These are phyloP conservation scores for Coluber constrictor DNA, from an alignment of 2,797 vertebrate genomes.

Conservation along the genomic window DNA sequence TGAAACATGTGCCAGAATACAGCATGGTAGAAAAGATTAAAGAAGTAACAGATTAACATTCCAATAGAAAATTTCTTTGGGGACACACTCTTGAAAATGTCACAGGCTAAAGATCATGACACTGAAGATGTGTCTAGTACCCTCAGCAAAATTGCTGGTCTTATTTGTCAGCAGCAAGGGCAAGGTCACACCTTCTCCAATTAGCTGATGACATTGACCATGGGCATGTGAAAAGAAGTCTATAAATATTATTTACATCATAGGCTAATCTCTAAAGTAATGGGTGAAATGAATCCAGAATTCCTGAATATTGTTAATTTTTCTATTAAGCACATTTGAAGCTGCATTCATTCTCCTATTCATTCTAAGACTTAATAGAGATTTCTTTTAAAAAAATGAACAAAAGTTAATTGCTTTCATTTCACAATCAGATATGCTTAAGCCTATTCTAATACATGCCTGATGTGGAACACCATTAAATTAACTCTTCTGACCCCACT, in stretches of 20 bases:
- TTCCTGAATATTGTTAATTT: not conserved
- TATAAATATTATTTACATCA: conserved; percentile 45
- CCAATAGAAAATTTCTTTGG: conserved; percentile 69
- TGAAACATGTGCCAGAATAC: conserved; percentile 69
- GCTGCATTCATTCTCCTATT: not conserved
- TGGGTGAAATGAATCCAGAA: conserved; percentile 1
- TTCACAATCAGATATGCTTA: not conserved
- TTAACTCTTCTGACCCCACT: not conserved
- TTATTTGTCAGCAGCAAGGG: conserved; percentile 51
- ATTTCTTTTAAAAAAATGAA: not conserved
- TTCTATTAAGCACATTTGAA: not conserved
- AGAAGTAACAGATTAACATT: conserved; percentile 77
- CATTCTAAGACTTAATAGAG: not conserved
- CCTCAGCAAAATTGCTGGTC: conserved; percentile 62
- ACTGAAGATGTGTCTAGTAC: conserved; percentile 66
- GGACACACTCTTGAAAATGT: conserved; percentile 64
- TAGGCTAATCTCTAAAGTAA: not conserved
- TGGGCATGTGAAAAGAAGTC: conserved; percentile 44
- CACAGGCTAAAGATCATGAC: conserved; percentile 69
- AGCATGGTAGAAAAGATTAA: conserved; percentile 71
- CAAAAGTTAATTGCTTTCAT: conserved; percentile 3
- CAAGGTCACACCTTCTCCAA: conserved; percentile 42
- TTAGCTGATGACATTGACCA: conserved; percentile 40
- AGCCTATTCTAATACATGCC: not conserved
- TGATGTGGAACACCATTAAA: not conserved